Evolutionary conservation across 2,888 invertebrate genomes (phyloP), one percentile per base, ranked within the genome.

Genomic region (Cyaniris semiargus): DNA sequence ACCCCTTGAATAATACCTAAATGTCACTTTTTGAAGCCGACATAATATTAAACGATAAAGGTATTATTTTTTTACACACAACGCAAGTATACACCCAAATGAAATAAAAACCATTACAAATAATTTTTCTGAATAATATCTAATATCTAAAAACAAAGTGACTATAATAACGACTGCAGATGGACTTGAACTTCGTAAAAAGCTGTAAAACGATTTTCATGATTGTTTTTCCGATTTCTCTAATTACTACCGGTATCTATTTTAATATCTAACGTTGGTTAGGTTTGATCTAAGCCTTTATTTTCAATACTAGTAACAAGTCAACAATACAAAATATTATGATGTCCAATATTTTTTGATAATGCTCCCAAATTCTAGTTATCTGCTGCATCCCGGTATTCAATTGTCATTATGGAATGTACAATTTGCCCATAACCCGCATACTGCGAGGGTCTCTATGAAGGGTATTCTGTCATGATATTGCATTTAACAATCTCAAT

Each of bases 381-480:
- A 66, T 60, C 23, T 4, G 8, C 23, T 60, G 23, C 60, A 60
- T 60, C 23, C 60, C 3, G 18, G 66, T 31, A 66, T n/a, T n/a
- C n/a, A n/a, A n/a, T 66, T 15, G 27, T 23, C 27, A 27, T 31
- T 5, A 4, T 31, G 66, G 66, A 31, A 66, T 66, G 66, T 66
- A 31, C 66, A 66, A 66, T 31, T 31, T 66, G 27, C 27, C 66
- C 66, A 66, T 66, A 66, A 31, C 60, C 60, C 23, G 60, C 60
- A 60, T 60, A 23, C 10, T 10, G 58, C 60, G 60, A 60, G 66
- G 66, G 66, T 31, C 66, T 27, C 27, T 60, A 13, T 1, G 66
- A 15, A 18, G 66, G 66, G 27, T 66, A 4, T 23, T 23, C 66
- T 66, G 60, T 23, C 60, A 60, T 21, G 21, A 60, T 31, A 66